phyloP scores from a whole-genome alignment of 2,797 vertebrate genomes.

The Labeo calbasu region DNA sequence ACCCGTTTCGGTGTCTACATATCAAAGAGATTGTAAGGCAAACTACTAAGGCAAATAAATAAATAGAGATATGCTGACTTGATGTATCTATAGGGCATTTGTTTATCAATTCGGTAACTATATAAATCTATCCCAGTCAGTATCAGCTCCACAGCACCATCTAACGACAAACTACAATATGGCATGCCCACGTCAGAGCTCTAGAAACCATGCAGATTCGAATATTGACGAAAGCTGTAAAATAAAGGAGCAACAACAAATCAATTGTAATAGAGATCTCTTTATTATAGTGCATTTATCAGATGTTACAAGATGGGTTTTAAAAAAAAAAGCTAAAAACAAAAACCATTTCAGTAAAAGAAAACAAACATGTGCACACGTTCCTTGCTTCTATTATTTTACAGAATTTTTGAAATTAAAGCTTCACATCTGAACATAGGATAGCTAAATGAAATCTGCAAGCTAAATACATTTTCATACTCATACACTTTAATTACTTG shows the following conservation, averaged over 20 bases:
- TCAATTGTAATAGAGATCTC: conserved; percentile 77
- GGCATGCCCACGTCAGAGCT: not conserved
- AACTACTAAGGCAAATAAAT: too few species aligned
- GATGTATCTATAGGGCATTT: not conserved
- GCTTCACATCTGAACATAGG: conserved; percentile 74
- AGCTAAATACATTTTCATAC: conserved; percentile 72
- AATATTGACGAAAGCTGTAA: not conserved
- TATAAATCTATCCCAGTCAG: not conserved
- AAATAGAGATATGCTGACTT: not conserved
- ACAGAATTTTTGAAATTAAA: conserved; percentile 78
- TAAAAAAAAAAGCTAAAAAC: conserved; percentile 69
- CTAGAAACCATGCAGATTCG: not conserved
- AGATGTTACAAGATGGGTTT: conserved; percentile 79
- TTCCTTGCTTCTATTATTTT: conserved; percentile 67
- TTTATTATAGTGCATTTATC: conserved; percentile 86
- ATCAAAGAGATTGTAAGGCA: too few species aligned
- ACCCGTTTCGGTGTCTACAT: too few species aligned
- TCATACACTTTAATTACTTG: conserved; percentile 69
- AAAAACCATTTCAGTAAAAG: conserved; percentile 62
- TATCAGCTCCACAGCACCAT: conserved; percentile 18
- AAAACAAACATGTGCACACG: conserved; percentile 69
- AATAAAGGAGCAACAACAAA: not conserved
- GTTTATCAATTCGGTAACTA: not conserved
- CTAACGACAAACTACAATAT: not conserved
- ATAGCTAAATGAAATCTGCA: conserved; percentile 64